Conservation (phyloP, 2,888 invertebrate species). For the Melanotus villosus region DNA sequence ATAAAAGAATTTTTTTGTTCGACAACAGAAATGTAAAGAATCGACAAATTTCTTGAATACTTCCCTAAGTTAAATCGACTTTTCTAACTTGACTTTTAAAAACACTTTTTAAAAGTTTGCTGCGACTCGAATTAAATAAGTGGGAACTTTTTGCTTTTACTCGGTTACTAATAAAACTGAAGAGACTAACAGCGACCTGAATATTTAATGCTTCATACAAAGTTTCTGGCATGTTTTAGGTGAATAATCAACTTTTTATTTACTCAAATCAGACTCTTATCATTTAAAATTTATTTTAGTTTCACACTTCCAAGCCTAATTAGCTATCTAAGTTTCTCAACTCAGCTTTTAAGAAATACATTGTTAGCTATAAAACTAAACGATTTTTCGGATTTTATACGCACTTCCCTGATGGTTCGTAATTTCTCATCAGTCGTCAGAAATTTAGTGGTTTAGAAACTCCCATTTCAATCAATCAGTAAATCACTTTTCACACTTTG, state of each 20-base stretch:
- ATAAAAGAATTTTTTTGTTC: not conserved
- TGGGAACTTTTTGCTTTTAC: slow-evolving; percentile 1
- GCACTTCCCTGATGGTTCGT: no score
- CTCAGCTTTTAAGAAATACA: no score
- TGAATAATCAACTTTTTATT: not conserved
- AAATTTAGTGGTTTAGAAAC: no score
- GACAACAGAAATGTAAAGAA: not conserved
- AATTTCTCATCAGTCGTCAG: no score
- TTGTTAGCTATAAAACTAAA: no score
- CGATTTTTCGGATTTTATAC: no score
- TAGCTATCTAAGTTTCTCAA: no score
- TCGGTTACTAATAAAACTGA: slow-evolving; percentile 2
- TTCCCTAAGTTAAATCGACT: slow-evolving; percentile 10
- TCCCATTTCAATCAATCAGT: no score
- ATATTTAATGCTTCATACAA: slow-evolving; percentile 5
- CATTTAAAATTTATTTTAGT: no score
- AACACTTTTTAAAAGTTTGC: not conserved
- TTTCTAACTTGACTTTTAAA: slow-evolving; percentile 4
- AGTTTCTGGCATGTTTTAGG: not conserved
- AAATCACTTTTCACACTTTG: no score
- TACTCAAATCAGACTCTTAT: no score
- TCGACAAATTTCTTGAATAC: not conserved
- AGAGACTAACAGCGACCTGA: not conserved
- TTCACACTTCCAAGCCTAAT: no score
- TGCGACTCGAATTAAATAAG: slow-evolving; percentile 2